Evolutionary conservation across 2,888 invertebrate species (phyloP), one percentile per base, ranked within the genome.

Genomic region (Epistrophe grossulariae): DNA sequence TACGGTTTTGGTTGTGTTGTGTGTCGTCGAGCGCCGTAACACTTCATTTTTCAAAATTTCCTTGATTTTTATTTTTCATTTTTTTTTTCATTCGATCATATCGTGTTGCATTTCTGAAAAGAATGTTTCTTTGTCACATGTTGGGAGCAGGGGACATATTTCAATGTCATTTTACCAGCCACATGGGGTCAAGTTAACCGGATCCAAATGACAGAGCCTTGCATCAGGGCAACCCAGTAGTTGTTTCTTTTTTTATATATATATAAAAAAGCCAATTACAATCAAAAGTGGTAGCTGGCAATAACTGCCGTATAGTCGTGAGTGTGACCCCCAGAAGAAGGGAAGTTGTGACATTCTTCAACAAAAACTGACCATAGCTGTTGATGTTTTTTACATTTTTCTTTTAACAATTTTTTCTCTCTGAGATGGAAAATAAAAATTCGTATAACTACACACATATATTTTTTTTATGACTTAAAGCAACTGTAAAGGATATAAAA

Each of bases 41-140:
- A 83, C 87, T 76, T 83, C 70, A 87, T 87, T 83, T 79, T 79
- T 83, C 76, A 87, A 87, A 85, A 79, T 66, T 74, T 81, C 11
- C n/a, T 31, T 70, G 55, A 59, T 24, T 45, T 28, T 17, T 28
- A 15, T 48, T 62, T 31, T 15, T 48, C 15, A 28, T 28, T n/a
- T 24, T 10, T 48, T 62, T 31, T 15, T 48, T 38, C 35, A 11
- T 55, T 70, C 55, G 52, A 55, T 80, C 57, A 57, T 83, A 81
- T 81, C 84, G 71, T 70, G 66, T 83, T 76, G 35, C 79, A 83
- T 83, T 79, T 87, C 74, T 66, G 62, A 50, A 83, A 83, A 79
- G 71, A 87, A 83, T 87, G 79, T 72, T 76, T 38, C 83, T 83
- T 87, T 87, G 87, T 87, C 83, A 83, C 66, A 79, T 72, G 68